Conservation (phyloP, 2,888 invertebrate species). For the Sceliomorpha sp. region DNA sequence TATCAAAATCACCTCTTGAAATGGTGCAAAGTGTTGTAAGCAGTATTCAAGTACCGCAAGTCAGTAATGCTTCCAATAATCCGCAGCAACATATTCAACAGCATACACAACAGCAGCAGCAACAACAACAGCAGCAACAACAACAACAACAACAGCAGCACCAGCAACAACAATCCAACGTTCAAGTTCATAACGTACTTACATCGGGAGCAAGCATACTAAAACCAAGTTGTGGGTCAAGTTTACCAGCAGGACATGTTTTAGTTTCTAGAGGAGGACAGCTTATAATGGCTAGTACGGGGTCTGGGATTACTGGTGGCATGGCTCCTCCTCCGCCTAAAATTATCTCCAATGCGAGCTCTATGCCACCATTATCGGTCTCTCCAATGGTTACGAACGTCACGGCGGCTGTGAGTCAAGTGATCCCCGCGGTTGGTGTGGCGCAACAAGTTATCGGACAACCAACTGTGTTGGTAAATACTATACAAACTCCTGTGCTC, state of each 20-base stretch:
- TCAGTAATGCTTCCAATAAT: slow-evolving; percentile 67
- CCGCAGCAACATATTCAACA: slow-evolving; percentile 55
- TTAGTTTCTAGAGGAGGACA: slow-evolving; percentile 89
- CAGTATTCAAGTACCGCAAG: slow-evolving; percentile 84
- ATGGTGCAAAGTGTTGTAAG: slow-evolving; percentile 90
- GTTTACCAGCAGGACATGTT: slow-evolving; percentile 85
- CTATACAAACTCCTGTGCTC: slow-evolving; percentile 88
- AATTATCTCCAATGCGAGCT: slow-evolving; percentile 78
- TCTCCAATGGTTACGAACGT: slow-evolving; percentile 85
- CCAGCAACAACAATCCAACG: slow-evolving; percentile 65
- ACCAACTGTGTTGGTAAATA: slow-evolving; percentile 90
- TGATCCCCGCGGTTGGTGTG: slow-evolving; percentile 84
- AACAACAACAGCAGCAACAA: slow-evolving; percentile 72
- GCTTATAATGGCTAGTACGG: slow-evolving; percentile 85
- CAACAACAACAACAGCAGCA: slow-evolving; percentile 60
- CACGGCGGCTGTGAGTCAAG: slow-evolving; percentile 85
- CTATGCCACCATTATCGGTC: slow-evolving; percentile 84
- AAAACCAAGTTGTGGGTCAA: slow-evolving; percentile 81
- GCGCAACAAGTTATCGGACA: slow-evolving; percentile 87
- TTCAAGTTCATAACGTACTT: slow-evolving; percentile 68
- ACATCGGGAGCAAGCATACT: slow-evolving; percentile 78
- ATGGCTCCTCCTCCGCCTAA: slow-evolving; percentile 85
- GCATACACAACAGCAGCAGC: slow-evolving; percentile 64
- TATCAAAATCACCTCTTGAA: slow-evolving; percentile 86
- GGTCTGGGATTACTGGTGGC: slow-evolving; percentile 81